Evolutionary conservation across 2,113 vertebrate species (phyloP).

Genomic region (Xiphophorus couchianus): DNA sequence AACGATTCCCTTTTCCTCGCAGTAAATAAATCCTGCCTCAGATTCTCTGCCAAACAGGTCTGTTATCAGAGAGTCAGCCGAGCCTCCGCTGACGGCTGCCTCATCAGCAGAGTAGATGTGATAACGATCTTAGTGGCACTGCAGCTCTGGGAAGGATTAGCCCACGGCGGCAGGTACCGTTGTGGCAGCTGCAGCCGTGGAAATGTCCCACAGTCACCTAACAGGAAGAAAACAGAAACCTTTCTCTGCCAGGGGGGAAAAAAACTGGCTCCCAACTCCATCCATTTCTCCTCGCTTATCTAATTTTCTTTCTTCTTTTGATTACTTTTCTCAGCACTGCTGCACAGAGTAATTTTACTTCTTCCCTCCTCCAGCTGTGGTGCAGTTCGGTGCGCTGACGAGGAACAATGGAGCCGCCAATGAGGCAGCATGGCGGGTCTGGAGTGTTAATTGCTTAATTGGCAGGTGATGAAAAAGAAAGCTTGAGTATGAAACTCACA

Average conservation of each 20-base stretch:
- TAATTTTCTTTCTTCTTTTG: conserved; percentile 43
- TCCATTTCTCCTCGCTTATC: conserved; percentile 24
- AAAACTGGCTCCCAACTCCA: neutral
- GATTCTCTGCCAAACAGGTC: conserved; percentile 15
- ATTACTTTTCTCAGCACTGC: conserved; percentile 52
- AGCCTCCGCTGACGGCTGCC: conserved; percentile 35
- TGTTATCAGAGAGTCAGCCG: conserved; percentile 32
- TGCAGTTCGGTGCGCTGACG: conserved; percentile 29
- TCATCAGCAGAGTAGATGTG: conserved; percentile 40
- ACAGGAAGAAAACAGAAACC: conserved; percentile 46
- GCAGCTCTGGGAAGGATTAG: conserved; percentile 59
- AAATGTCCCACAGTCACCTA: conserved; percentile 32
- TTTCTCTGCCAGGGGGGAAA: conserved; percentile 18
- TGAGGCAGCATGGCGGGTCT: conserved; percentile 41
- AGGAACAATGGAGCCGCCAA: conserved; percentile 26
- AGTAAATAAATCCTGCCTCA: conserved; percentile 36
- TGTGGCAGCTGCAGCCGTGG: conserved; percentile 45
- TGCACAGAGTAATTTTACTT: conserved; percentile 56
- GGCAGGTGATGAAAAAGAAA: conserved; percentile 14
- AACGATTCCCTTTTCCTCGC: neutral
- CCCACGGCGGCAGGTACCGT: conserved; percentile 43
- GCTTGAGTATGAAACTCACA: conserved; percentile 48
- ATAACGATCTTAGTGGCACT: conserved; percentile 54
- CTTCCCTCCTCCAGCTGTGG: conserved; percentile 45
- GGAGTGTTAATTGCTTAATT: conserved; percentile 29